These are phyloP conservation scores for Uloborus diversus DNA, from an alignment of 1,140 invertebrate species.

Conservation along the genomic window DNA sequence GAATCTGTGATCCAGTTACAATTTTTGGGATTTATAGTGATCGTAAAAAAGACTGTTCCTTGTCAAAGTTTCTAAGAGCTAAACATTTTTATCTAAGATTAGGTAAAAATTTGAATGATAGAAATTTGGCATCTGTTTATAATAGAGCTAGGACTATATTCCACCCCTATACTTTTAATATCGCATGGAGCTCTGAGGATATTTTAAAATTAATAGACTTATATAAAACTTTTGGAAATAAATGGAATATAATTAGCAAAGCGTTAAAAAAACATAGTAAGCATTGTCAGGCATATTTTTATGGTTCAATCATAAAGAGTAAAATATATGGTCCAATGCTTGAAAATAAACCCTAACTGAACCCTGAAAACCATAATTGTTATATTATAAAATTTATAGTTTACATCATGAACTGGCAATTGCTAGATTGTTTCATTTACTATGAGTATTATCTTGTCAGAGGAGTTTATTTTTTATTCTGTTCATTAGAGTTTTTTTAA, in stretches of 20 bases:
- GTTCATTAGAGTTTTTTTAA: too few relatives aligned
- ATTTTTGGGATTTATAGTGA: background rate
- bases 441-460: too few relatives aligned
- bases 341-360: too few relatives aligned
- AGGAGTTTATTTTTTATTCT: too few relatives aligned
- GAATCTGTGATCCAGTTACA: background rate
- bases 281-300: too few relatives aligned
- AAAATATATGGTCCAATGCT: too few relatives aligned
- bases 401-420: too few relatives aligned
- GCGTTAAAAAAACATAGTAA: background rate
- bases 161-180: background rate
- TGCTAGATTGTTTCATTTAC: too few relatives aligned
- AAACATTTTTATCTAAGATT: constrained; percentile 4
- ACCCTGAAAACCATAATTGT: too few relatives aligned
- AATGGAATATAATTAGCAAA: background rate
- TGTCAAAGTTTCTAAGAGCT: background rate
- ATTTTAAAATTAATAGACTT: background rate
- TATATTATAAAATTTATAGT: too few relatives aligned
- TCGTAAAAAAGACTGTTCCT: background rate
- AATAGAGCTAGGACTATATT: background rate
- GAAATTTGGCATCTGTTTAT: background rate
- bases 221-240: background rate
- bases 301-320: too few relatives aligned
- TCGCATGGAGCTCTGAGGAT: background rate
- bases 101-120: background rate